Evolutionary conservation across 2,888 invertebrate species (phyloP).

Genomic region (Teleogryllus oceanicus): DNA sequence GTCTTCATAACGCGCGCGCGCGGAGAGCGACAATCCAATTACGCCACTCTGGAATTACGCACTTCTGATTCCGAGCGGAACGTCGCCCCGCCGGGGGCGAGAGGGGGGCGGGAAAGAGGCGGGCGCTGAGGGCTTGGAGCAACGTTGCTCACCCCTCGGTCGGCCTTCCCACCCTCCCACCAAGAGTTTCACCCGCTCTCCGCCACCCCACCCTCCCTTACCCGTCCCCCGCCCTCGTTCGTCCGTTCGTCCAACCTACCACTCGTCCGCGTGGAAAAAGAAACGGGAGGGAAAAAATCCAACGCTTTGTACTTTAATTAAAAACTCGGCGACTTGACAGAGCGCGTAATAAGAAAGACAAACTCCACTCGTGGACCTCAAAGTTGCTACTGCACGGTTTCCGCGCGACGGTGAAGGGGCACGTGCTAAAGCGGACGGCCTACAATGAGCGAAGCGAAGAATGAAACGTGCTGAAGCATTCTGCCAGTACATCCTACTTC

Average conservation of each 20-base stretch:
- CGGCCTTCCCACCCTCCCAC: too few species aligned
- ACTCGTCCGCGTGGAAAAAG: not conserved
- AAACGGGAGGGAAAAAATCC: conserved; percentile 5
- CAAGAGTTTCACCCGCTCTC: too few species aligned
- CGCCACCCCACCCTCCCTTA: not conserved
- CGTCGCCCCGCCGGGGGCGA: not conserved
- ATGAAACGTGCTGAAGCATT: too few species aligned
- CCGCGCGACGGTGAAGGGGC: not conserved
- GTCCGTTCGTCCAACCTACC: not conserved
- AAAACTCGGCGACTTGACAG: conserved; percentile 18
- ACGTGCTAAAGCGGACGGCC: not conserved
- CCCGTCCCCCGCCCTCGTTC: not conserved
- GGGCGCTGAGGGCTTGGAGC: not conserved
- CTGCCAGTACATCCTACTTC: too few species aligned
- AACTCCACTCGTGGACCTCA: conserved; percentile 18
- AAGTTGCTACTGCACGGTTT: not conserved
- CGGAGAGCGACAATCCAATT: conserved; percentile 18
- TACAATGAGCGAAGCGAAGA: too few species aligned
- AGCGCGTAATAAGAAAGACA: conserved; percentile 18
- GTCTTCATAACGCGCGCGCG: conserved; percentile 1
- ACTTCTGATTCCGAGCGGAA: conserved; percentile 4
- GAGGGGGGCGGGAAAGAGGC: not conserved
- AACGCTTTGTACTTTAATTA: conserved; percentile 7
- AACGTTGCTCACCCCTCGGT: too few species aligned
- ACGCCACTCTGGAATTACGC: not conserved